Evolutionary conservation across 2,888 invertebrate genomes (phyloP).

Genomic region (Drosophila lacicola): DNA sequence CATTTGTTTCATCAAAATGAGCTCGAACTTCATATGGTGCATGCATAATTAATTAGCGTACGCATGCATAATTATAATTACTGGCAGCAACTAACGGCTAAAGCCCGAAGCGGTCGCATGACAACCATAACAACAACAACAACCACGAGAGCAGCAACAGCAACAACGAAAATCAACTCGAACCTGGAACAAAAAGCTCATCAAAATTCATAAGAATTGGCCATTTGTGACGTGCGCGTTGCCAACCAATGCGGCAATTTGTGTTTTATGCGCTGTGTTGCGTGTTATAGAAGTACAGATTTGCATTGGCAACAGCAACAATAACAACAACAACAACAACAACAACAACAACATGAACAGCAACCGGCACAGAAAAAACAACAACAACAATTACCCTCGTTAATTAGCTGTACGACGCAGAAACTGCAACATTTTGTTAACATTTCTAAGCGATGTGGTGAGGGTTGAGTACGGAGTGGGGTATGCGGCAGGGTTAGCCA

Average conservation of each 20-base stretch:
- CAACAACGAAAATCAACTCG: conserved; percentile 1
- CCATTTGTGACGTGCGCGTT: conserved; percentile 62
- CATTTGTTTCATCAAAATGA: conserved; percentile 24
- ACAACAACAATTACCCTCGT: conserved; percentile 37
- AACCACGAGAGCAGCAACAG: conserved; percentile 7
- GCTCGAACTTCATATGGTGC: conserved; percentile 46
- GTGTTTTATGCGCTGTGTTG: conserved; percentile 26
- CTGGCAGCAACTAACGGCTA: conserved; percentile 51
- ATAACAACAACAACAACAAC: conserved; percentile 9
- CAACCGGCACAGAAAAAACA: conserved; percentile 5
- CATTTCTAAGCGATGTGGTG: conserved; percentile 43
- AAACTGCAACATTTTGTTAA: conserved; percentile 73
- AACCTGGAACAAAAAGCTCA: conserved; percentile 43
- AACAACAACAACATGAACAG: background rate
- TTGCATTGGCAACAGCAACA: conserved; percentile 20
- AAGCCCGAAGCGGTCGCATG: conserved; percentile 18
- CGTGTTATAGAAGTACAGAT: conserved; percentile 31
- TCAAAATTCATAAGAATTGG: conserved; percentile 77
- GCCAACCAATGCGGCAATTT: conserved; percentile 55
- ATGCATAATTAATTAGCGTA: conserved; percentile 71
- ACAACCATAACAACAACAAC: conserved; percentile 10
- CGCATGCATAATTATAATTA: conserved; percentile 76
- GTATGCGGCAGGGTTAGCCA: conserved; percentile 8
- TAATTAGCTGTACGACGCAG: conserved; percentile 52
- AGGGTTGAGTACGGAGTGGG: background rate